phyloP scores from a whole-genome alignment of 30 jellyfish, hydroid and myxozoan genomes.

The Phacellophora camtschatica region DNA sequence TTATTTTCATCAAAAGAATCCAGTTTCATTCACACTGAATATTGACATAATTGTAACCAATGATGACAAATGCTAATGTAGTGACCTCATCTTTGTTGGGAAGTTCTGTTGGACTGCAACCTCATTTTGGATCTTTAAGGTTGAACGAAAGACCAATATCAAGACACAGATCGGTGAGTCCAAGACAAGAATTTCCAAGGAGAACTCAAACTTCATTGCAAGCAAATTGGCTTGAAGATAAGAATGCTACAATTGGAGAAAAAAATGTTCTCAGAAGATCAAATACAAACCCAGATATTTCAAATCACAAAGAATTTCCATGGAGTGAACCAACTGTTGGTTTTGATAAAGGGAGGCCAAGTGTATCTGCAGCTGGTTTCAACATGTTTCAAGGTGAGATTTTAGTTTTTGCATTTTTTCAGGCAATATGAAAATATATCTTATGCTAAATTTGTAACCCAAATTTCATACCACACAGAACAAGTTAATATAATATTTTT shows the following conservation, averaged over 20 bases:
- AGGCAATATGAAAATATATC: too few species aligned
- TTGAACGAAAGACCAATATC: slow-evolving; percentile 1
- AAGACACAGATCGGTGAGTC: background rate
- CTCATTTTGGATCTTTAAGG: background rate
- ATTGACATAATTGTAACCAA: too few species aligned
- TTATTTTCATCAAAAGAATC: too few species aligned
- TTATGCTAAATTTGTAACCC: too few species aligned
- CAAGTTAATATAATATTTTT: too few species aligned
- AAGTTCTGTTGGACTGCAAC: background rate
- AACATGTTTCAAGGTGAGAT: too few species aligned
- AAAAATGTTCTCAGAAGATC: background rate
- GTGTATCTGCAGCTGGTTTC: slow-evolving; percentile 9
- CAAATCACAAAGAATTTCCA: background rate
- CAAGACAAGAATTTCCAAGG: background rate
- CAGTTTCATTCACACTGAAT: too few species aligned
- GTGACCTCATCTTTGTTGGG: background rate
- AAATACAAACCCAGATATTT: slow-evolving; percentile 13
- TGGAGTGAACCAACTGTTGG: background rate
- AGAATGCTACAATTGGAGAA: background rate
- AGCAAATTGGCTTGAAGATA: background rate
- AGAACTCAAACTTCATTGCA: background rate
- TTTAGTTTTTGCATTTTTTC: too few species aligned
- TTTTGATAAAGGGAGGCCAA: background rate
- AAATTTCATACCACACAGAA: too few species aligned
- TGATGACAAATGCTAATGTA: background rate